These are phyloP conservation scores for Tenrec ecaudatus DNA, from an alignment of 2,113 vertebrate genomes.

Conservation along the genomic window DNA sequence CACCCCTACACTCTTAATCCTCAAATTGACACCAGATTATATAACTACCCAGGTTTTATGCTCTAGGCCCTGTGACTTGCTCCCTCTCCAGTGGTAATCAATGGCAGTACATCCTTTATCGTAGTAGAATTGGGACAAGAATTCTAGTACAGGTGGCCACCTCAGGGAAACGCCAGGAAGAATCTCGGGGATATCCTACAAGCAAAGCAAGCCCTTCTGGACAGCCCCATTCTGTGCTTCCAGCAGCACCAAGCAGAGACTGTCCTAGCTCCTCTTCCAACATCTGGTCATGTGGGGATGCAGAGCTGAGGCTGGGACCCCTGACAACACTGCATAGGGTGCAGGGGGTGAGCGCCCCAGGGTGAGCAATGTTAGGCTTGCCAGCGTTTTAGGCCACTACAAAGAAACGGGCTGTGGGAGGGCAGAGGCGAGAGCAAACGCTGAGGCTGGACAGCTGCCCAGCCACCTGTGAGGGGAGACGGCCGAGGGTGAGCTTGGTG, in stretches of 20 bases:
- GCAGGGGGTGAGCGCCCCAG: neutral
- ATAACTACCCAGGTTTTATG: neutral
- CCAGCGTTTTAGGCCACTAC: conserved; percentile 68
- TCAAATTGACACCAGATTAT: too few relatives aligned
- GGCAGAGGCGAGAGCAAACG: conserved; percentile 51
- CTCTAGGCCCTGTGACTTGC: neutral
- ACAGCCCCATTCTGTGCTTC: neutral
- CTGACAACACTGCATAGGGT: neutral
- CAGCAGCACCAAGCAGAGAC: neutral
- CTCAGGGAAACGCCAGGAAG: neutral
- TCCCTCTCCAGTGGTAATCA: neutral
- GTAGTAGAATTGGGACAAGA: neutral
- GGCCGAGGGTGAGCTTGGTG: neutral
- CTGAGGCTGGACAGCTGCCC: conserved; percentile 54
- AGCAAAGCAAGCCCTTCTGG: neutral
- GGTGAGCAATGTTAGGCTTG: conserved; percentile 51
- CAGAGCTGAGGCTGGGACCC: neutral
- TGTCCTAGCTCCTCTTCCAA: fast-evolving
- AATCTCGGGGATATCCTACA: neutral
- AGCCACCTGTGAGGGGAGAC: conserved; percentile 24
- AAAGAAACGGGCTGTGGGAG: neutral
- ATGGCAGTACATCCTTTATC: neutral
- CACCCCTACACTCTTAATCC: too few relatives aligned
- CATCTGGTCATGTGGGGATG: conserved; percentile 15
- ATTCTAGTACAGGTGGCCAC: neutral